phyloP scores from a whole-genome alignment of 2,888 invertebrate genomes.

The Osmoderma eremita region DNA sequence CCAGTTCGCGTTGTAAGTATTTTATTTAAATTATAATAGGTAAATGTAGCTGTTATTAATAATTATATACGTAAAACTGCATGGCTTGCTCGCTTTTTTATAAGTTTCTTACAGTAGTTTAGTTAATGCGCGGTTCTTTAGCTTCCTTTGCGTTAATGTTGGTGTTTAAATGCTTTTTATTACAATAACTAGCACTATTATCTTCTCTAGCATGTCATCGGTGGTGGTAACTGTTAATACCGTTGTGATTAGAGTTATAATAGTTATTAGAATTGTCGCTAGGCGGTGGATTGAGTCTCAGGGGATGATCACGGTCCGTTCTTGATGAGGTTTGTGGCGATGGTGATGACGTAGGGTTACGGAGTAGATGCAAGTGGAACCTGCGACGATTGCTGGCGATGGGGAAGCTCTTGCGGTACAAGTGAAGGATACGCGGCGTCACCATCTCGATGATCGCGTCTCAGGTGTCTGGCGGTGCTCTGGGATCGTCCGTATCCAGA shows the following conservation, averaged over 20 bases:
- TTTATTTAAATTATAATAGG: constrained; percentile 1
- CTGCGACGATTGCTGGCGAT: constrained; percentile 24
- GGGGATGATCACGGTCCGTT: background rate
- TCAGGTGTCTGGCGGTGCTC: constrained; percentile 68
- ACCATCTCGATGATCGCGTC: constrained; percentile 42
- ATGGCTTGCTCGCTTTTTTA: constrained; percentile 7
- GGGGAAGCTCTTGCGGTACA: constrained; percentile 28
- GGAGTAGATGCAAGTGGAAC: constrained; percentile 36
- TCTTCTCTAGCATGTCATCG: constrained; percentile 34
- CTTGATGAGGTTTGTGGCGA: background rate
- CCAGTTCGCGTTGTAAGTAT: too few relatives aligned
- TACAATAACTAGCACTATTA: background rate
- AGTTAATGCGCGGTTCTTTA: constrained; percentile 17
- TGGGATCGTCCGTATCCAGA: constrained; percentile 81
- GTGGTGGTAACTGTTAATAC: constrained; percentile 33
- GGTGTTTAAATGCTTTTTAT: constrained; percentile 5
- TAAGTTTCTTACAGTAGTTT: background rate
- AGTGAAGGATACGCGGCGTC: constrained; percentile 13
- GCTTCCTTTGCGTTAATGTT: constrained; percentile 12
- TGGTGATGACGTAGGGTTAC: background rate
- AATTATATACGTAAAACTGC: too few relatives aligned
- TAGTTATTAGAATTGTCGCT: background rate
- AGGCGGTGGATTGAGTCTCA: background rate
- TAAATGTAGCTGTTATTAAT: constrained; percentile 4
- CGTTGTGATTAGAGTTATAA: background rate